These are phyloP conservation scores for Ibycter americanus DNA, from an alignment of 2,797 vertebrate species.

Conservation along the genomic window DNA sequence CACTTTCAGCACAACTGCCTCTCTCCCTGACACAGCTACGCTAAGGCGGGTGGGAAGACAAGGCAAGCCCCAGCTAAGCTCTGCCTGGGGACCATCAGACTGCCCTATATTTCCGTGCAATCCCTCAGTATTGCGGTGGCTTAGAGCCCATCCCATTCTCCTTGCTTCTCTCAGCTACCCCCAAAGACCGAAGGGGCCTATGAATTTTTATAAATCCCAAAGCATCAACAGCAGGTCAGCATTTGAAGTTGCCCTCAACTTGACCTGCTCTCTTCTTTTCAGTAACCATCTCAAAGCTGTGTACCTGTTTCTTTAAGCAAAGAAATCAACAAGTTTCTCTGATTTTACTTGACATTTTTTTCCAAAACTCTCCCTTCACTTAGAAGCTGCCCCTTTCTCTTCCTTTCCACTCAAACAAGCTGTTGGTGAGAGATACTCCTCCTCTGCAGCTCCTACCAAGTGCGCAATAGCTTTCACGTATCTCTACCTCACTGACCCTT, in stretches of 20 bases:
- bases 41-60: neutral
- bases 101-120: neutral
- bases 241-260: neutral
- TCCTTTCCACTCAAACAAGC: neutral
- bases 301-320: neutral
- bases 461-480: neutral
- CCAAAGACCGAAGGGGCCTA: neutral
- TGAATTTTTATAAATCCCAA: neutral
- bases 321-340: neutral
- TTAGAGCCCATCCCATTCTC: neutral
- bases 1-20: neutral
- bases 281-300: neutral
- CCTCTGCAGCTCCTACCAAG: neutral
- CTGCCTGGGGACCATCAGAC: neutral
- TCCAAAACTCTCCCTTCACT: neutral
- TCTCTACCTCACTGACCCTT: conserved; percentile 34
- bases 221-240: neutral
- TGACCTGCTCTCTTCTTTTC: neutral
- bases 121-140: neutral
- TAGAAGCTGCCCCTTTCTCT: neutral
- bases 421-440: neutral
- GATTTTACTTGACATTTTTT: conserved; percentile 24
- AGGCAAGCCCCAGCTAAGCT: neutral
- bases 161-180: neutral
- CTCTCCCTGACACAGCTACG: neutral